Evolutionary conservation across 2,797 vertebrate genomes (phyloP).

Genomic region (Gymnocypris eckloni): DNA sequence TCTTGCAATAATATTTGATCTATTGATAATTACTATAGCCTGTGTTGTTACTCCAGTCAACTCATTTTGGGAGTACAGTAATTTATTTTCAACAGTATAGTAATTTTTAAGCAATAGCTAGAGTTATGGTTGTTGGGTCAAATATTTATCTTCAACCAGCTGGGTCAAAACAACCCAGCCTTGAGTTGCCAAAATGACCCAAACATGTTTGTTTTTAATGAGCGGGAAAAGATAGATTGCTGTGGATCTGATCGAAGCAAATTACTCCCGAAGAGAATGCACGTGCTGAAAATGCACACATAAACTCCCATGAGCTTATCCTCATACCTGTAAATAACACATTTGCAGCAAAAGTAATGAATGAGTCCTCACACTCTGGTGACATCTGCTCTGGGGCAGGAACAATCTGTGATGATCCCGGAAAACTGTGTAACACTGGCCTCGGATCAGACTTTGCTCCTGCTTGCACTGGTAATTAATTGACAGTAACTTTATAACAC

Average conservation of each 20-base stretch:
- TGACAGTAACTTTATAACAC: slow-evolving; percentile 13
- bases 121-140: too few relatives aligned
- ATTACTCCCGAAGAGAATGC: slow-evolving; percentile 7
- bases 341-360: slow-evolving; percentile 1
- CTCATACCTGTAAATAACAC: slow-evolving; percentile 10
- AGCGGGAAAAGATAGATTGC: slow-evolving; percentile 1
- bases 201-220: background rate
- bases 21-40: background rate
- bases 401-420: background rate
- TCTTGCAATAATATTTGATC: background rate
- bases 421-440: slow-evolving; percentile 12
- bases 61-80: too few relatives aligned
- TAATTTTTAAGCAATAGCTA: too few relatives aligned
- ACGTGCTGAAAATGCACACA: background rate
- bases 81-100: too few relatives aligned
- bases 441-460: background rate
- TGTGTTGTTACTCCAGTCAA: background rate
- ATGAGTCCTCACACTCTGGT: background rate
- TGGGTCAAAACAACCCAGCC: too few relatives aligned
- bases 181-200: too few relatives aligned
- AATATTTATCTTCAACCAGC: too few relatives aligned
- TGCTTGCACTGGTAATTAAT: background rate
- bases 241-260: background rate
- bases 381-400: background rate
- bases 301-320: background rate